Evolutionary conservation across 2,888 invertebrate genomes (phyloP).

Genomic region (Drosophila anomelani): DNA sequence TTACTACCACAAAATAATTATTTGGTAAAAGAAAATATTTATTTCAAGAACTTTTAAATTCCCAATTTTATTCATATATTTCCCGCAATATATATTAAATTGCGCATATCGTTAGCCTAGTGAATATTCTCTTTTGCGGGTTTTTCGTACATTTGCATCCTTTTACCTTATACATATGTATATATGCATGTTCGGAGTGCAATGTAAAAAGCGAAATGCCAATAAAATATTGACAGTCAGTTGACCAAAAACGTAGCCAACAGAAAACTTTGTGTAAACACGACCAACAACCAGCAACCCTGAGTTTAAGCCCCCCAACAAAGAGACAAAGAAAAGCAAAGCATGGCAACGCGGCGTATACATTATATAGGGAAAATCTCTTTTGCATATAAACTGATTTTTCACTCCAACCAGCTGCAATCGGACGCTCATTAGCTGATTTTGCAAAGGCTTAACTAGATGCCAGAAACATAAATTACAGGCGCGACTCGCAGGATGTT

Average conservation of each 20-base stretch:
- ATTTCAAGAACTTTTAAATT: background rate
- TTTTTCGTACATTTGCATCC: slow-evolving; percentile 1
- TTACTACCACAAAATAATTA: background rate
- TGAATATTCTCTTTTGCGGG: slow-evolving; percentile 34
- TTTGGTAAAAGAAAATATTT: background rate
- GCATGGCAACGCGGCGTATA: slow-evolving; percentile 38
- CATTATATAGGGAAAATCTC: slow-evolving; percentile 29
- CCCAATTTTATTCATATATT: background rate
- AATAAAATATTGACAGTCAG: slow-evolving; percentile 63
- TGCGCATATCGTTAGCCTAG: slow-evolving; percentile 37
- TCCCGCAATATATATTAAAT: slow-evolving; percentile 54
- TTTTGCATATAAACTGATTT: slow-evolving; percentile 1
- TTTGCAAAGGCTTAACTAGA: slow-evolving; percentile 27
- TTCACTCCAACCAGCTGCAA: too few relatives aligned
- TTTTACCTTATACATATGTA: slow-evolving; percentile 1
- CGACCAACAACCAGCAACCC: background rate
- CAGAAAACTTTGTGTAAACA: slow-evolving; percentile 49
- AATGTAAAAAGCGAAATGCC: slow-evolving; percentile 39
- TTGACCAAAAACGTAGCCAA: slow-evolving; percentile 29
- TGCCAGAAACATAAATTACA: slow-evolving; percentile 43
- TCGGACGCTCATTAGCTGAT: slow-evolving; percentile 50
- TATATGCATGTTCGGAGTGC: background rate
- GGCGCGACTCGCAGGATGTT: slow-evolving; percentile 27
- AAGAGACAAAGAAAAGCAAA: background rate
- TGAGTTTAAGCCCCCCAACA: slow-evolving; percentile 1